Conservation (phyloP, 2,888 invertebrate species). For the Trissonchulus latispiculum region DNA sequence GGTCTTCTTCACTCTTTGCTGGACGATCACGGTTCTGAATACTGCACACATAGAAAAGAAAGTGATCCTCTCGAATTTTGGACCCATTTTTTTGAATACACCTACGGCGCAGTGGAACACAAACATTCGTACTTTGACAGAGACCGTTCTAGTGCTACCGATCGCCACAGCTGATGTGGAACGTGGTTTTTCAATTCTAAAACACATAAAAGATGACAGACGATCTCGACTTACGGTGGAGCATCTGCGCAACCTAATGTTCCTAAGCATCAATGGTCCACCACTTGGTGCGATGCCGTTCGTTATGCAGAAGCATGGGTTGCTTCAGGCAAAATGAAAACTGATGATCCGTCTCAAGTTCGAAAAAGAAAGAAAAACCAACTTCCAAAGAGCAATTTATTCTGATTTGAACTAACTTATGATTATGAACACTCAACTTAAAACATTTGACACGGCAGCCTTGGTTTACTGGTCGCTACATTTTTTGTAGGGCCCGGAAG, state of each 20-base stretch:
- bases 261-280: neutral
- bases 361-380: neutral
- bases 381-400: neutral
- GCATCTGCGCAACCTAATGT: neutral
- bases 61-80: conserved; percentile 2
- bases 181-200: conserved; percentile 1
- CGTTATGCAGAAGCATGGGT: neutral
- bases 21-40: conserved; percentile 2
- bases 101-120: neutral
- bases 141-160: neutral
- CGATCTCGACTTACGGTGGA: neutral
- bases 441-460: too few species aligned
- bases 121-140: neutral
- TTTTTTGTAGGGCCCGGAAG: too few species aligned
- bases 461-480: too few species aligned
- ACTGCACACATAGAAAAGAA: neutral
- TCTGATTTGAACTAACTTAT: neutral
- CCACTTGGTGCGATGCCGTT: neutral
- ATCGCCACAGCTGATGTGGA: conserved; percentile 6
- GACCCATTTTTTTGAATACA: conserved; percentile 4
- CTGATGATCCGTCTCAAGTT: neutral
- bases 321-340: neutral
- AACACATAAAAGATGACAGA: neutral
- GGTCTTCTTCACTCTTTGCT: neutral
- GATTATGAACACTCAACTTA: too few species aligned